Base-by-base conservation (phyloP, 2,797 vertebrate species). In the Protosalanx chinensis region DNA sequence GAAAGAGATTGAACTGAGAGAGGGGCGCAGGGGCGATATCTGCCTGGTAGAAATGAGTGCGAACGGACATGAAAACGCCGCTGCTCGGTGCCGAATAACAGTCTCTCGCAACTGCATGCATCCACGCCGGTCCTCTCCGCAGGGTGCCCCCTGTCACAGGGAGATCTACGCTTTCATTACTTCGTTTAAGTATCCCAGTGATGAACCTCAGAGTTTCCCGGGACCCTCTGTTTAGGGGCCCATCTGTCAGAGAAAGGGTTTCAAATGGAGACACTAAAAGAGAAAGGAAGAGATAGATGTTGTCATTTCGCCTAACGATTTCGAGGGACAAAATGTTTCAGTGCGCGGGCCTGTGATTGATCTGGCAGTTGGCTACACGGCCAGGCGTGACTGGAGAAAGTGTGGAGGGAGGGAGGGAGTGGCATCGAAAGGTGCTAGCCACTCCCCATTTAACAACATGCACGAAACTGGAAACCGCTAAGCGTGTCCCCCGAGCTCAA, bases 21-120 rank as follows among this genome's bases (percentile, higher is more conserved):
- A 23, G 58, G 23, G 20, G 23, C 87, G 80, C 82, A 73, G 79
- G 72, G 73, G 87, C 83, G 84, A 89, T 83, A 76, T 76, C 32
- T 77, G 77, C 82, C 84, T 80, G 72, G 76, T 79, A 80, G 81
- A 80, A 89, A 80, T 82, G 82, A 81, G 72, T 79, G 72, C 81
- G 70, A 88, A 86, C 72, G 69, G 69, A 70, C 74, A 71, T 70
- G 63, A 72, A 78, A 69, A 72, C 57, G 61, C 75, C 77, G 71
- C 33, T 27, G 37, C 33, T 46, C n/a, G n/a, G 49, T 16, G n/a
- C 46, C 59, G 59, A 46, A 46, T 83, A 79, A 79, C 78, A 56
- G 3, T n/a, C 51, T 20, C 18, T 18, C 66, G 20, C 66, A 13
- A 7, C 10, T 12, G n/a, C 15, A 20, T 49, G 30, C 23, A 30